Evolutionary conservation across 2,113 vertebrate species (phyloP).

Genomic region (Rhinichthys klamathensis): DNA sequence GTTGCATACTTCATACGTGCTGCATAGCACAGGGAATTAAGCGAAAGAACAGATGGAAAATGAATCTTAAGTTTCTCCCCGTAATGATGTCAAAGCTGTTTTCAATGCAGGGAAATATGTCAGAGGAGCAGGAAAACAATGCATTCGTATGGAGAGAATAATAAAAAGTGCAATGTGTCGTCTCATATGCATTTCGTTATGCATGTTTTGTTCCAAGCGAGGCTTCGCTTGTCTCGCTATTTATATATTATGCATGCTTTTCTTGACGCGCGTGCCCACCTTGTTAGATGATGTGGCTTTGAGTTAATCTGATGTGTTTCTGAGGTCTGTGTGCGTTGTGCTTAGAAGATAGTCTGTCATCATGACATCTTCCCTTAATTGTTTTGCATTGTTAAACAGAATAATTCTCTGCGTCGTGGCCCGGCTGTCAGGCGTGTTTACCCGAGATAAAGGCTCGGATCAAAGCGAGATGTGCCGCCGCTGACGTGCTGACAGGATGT

Average conservation of each 20-base stretch:
- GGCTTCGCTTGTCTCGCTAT: neutral
- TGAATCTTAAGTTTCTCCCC: neutral
- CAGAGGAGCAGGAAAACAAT: neutral
- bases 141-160: neutral
- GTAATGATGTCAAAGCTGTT: neutral
- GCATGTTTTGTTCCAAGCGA: neutral
- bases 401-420: neutral
- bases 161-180: neutral
- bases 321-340: neutral
- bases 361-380: constrained; percentile 25
- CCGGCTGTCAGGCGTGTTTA: constrained; percentile 28
- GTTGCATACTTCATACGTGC: neutral
- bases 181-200: neutral
- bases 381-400: constrained; percentile 45
- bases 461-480: constrained; percentile 15
- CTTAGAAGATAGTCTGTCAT: constrained; percentile 9
- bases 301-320: constrained; percentile 30
- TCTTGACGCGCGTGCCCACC: neutral
- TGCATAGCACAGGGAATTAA: constrained; percentile 20
- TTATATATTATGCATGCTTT: neutral
- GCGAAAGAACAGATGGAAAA: neutral
- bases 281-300: constrained; percentile 10
- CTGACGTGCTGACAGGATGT: constrained; percentile 17
- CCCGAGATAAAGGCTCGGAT: constrained; percentile 41
- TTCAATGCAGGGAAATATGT: neutral